Evolutionary conservation across 2,797 vertebrate genomes (phyloP), one percentile per base, ranked within the genome.

Genomic region (Melanotaenia parkinsoni): DNA sequence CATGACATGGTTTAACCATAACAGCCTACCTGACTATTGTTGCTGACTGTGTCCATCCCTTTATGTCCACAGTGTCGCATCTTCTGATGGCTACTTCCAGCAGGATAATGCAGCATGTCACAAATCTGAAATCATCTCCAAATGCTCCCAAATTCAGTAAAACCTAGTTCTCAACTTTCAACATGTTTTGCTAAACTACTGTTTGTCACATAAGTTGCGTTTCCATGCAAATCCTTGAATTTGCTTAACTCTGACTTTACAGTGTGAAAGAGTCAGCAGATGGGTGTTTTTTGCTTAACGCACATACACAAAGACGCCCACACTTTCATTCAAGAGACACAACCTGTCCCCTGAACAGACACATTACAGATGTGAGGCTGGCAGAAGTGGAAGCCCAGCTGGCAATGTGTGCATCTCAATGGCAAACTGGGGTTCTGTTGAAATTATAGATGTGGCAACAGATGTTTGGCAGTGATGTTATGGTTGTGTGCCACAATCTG

Each of bases 401-500:
- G 90, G 86, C 84, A 79, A 62, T 75, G 79, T 79, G 74, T 68
- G 81, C 83, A 86, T 90, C 86, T 90, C 85, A 77, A 81, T 86
- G 86, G 88, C 83, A 83, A 85, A 84, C 86, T 58, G 57, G 80
- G 83, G 77, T 82, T 87, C 79, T 86, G 86, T 81, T 88, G 83
- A 91, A 91, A 92, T 93, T 89, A 88, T 90, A 90, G 79, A 92
- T 90, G 83, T 85, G 83, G 86, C 85, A 90, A 79, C 90, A 93
- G 90, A 93, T 93, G 91, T 93, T 92, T 91, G 90, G 88, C 89
- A 76, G 72, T 3, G 74, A 86, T 81, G 70, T 72, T 81, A 78
- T 40, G 67, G 37, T 66, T 80, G 84, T 77, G 76, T 69, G 75
- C 69, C 68, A 77, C 83, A 76, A 61, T 70, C 47, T 85, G 86